Percentiles rank a stretch among this genome's conserved stretches.
Conservation (phyloP, 2,888 invertebrate genomes). For the Athripsodes cinereus region DNA sequence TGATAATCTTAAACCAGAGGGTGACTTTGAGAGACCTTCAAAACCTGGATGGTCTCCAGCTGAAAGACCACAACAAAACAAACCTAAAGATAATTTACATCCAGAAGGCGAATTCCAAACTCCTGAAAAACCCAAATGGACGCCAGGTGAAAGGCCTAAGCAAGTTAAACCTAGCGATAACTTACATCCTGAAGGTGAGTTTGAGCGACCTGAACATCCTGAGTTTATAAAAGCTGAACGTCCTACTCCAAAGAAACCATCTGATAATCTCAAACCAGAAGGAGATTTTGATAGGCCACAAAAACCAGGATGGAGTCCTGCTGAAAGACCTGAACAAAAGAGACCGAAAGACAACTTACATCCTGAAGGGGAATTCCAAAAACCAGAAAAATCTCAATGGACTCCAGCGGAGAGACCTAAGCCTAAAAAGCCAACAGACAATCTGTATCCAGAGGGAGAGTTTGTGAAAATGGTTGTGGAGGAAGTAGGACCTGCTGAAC, state of each 20-base stretch:
- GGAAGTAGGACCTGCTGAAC: slow-evolving; percentile 31
- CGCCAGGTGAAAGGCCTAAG: slow-evolving; percentile 53
- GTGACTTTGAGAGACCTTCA: too few species aligned
- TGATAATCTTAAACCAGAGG: too few species aligned
- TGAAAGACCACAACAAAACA: slow-evolving; percentile 36
- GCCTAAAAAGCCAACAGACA: too few species aligned
- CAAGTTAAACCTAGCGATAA: slow-evolving; percentile 61
- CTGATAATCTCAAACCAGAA: slow-evolving; percentile 57
- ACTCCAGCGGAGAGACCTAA: too few species aligned
- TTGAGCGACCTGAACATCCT: slow-evolving; percentile 41
- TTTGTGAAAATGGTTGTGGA: slow-evolving; percentile 31
- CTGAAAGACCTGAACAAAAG: too few species aligned
- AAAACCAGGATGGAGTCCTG: slow-evolving; percentile 35
- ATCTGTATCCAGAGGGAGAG: too few species aligned
- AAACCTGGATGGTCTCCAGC: too few species aligned
- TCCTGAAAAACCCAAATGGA: slow-evolving; percentile 41
- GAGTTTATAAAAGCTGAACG: slow-evolving; percentile 42
- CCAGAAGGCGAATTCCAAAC: slow-evolving; percentile 58
- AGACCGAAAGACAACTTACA: too few species aligned
- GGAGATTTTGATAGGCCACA: slow-evolving; percentile 48
- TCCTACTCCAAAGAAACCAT: slow-evolving; percentile 48
- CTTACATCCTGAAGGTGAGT: slow-evolving; percentile 48
- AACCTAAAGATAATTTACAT: slow-evolving; percentile 44
- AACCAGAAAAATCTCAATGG: too few species aligned
- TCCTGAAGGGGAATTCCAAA: too few species aligned